These are phyloP conservation scores for Polyboroides typus DNA, from an alignment of 2,797 vertebrate species.

Conservation along the genomic window DNA sequence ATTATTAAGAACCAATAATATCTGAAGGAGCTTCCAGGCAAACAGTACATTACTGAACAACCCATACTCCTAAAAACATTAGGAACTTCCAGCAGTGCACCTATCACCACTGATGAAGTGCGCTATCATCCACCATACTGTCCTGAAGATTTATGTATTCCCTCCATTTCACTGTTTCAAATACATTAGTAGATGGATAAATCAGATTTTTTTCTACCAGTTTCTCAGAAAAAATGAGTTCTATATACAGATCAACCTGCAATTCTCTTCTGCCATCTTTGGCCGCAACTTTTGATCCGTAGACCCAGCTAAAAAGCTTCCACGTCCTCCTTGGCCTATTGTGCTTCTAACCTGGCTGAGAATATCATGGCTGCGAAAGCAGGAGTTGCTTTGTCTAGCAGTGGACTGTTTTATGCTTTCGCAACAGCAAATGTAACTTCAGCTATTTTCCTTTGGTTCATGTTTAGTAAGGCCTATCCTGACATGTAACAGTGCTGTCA, in stretches of 20 bases:
- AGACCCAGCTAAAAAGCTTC: neutral
- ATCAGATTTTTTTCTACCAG: neutral
- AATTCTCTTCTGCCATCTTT: neutral
- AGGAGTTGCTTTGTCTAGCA: neutral
- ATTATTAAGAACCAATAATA: neutral
- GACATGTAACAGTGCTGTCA: accelerated
- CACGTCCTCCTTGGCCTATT: neutral
- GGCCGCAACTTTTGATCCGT: neutral
- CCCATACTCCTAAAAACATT: accelerated
- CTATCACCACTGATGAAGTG: neutral
- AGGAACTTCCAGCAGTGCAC: neutral
- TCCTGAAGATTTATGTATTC: neutral
- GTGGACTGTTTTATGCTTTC: neutral
- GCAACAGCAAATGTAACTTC: neutral
- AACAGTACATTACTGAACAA: neutral
- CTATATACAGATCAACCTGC: neutral
- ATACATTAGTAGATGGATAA: neutral
- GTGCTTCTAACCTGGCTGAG: neutral
- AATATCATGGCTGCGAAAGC: accelerated
- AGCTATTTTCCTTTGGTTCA: neutral
- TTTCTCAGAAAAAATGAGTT: neutral
- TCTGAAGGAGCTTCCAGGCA: neutral
- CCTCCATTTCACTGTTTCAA: neutral
- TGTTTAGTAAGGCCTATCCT: accelerated
- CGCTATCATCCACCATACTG: neutral